phyloP scores from a whole-genome alignment of 2,797 vertebrate genomes.

The Chelidonichthys spinosus region DNA sequence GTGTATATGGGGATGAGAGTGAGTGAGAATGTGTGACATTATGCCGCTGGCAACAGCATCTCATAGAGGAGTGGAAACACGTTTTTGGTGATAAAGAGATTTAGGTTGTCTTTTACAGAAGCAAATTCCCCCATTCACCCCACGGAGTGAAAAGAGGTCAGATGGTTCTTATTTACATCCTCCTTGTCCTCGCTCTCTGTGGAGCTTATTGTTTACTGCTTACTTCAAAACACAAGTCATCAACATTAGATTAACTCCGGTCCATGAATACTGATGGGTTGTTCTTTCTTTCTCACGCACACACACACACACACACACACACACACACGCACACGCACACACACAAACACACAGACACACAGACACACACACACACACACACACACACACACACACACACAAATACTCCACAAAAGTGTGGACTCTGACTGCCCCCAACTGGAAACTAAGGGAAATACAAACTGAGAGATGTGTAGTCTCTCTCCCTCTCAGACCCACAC shows the following conservation, averaged over 20 bases:
- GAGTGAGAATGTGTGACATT: constrained; percentile 27
- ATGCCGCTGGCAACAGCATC: constrained; percentile 38
- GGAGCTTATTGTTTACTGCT: constrained; percentile 46
- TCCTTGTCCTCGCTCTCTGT: constrained; percentile 41
- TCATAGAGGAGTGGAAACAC: constrained; percentile 38
- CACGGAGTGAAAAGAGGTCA: constrained; percentile 41
- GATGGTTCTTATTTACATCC: constrained; percentile 17
- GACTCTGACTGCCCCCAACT: constrained; percentile 82
- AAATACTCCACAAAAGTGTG: constrained; percentile 53
- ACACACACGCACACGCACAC: constrained; percentile 12
- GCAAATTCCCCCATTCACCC: constrained; percentile 14
- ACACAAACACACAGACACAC: constrained; percentile 7
- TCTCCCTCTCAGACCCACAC: constrained; percentile 20
- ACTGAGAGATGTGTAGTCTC: constrained; percentile 12
- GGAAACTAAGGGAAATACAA: constrained; percentile 71
- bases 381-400: constrained; percentile 36
- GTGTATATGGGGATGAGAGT: constrained; percentile 41
- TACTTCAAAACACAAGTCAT: constrained; percentile 61
- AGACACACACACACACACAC: constrained; percentile 14
- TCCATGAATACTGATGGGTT: constrained; percentile 59
- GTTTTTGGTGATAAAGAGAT: constrained; percentile 57
- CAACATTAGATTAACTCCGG: constrained; percentile 75
- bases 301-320: constrained; percentile 10
- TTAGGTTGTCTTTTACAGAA: constrained; percentile 35
- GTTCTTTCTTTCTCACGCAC: constrained; percentile 13